These are phyloP conservation scores for Donacobius atricapilla DNA, from an alignment of 2,113 vertebrate genomes.

Conservation along the genomic window DNA sequence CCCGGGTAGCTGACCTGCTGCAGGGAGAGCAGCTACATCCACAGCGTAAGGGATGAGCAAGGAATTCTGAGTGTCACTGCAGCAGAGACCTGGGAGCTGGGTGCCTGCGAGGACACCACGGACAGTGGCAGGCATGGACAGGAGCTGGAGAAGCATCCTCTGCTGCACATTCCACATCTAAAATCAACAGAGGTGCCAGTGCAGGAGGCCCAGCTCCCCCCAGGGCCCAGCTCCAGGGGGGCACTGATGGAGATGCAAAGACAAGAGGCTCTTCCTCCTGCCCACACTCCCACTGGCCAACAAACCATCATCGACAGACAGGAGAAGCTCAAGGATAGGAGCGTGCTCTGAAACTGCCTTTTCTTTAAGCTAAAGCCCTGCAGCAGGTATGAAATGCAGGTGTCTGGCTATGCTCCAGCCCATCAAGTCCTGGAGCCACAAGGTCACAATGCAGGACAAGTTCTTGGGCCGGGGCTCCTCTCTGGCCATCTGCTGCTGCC, in stretches of 20 bases:
- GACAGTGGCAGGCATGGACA: background rate
- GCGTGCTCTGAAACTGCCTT: background rate
- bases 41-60: accelerated
- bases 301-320: accelerated
- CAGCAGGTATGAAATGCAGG: background rate
- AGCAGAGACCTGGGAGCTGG: accelerated
- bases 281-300: accelerated
- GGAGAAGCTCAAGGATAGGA: background rate
- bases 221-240: background rate
- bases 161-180: background rate
- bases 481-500: conserved; percentile 9
- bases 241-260: background rate
- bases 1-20: background rate
- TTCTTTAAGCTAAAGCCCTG: background rate
- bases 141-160: background rate
- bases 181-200: accelerated
- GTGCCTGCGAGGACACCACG: accelerated
- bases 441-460: background rate
- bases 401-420: background rate
- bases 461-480: background rate
- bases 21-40: background rate
- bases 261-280: background rate
- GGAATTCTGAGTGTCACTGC: accelerated
- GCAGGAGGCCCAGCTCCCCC: background rate
- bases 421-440: accelerated